Base-by-base conservation (phyloP, 2,797 vertebrate genomes). In the Tolypeutes matacus region DNA sequence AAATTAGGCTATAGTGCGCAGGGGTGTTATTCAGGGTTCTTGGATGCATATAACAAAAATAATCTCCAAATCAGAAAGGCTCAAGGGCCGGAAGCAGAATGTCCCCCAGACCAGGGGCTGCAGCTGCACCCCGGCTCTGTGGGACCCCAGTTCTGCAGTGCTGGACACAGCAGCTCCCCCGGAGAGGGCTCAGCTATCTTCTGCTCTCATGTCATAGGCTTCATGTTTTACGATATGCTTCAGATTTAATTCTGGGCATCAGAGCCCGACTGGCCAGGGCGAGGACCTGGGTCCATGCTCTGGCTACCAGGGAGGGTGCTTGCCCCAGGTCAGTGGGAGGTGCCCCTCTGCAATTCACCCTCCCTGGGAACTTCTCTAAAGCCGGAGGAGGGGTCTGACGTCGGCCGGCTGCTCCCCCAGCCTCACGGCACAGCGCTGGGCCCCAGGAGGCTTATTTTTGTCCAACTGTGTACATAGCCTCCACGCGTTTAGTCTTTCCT, bases 271-370 rank as follows among this genome's bases (percentile, higher is more conserved):
- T n/a, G 49, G 11, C 42, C 15, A 25, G 18, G 20, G 34, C 81
- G 21, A 27, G 34, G 51, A 23, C 27, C 10, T 8, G 60, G 15
- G 36, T 51, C 62, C 31, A 29, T 64, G 29, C 15, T 7, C 62
- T 14, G 29, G 31, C 64, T n/a, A n/a, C 64, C 60, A n/a, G 31
- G 29, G 31, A 21, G 15, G 18, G 29, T 1, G 27, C 64, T n/a
- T 13, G 49, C 13, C 6, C 14, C 29, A 9, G 1, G 10, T 46
- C 36, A 27, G 51, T 10, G 46, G 70, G 36, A 2, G 27, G 0
- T 5, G 49, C 51, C 53, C 0, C 31, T 31, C 11, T 34, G 29
- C 2, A 15, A 53, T 0, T 1, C 23, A 0, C 23, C n/a, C 0
- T 36, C 56, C 17, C 15, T 1, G 42, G 75, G 27, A n/a, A 36